Evolutionary conservation across 2,888 invertebrate species (phyloP).

Genomic region (Lochmaea capreae): DNA sequence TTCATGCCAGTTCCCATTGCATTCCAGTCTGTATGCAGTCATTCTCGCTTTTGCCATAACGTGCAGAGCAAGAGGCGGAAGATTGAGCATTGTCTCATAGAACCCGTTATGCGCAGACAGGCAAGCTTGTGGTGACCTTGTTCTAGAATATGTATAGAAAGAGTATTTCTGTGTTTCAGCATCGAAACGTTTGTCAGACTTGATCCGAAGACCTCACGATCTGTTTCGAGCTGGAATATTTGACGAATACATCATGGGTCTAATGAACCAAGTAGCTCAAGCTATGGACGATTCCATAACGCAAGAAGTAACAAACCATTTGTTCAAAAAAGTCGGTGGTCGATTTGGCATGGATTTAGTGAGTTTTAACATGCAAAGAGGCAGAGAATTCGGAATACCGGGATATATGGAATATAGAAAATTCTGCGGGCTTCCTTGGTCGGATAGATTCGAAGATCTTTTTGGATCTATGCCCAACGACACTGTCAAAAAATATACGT

Average conservation of each 20-base stretch:
- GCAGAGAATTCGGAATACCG: constrained; percentile 90
- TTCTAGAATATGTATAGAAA: no score
- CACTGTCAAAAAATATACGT: constrained; percentile 83
- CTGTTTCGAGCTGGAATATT: constrained; percentile 90
- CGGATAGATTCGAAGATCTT: constrained; percentile 82
- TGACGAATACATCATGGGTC: constrained; percentile 92
- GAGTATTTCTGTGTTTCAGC: constrained; percentile 67
- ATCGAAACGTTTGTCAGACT: constrained; percentile 87
- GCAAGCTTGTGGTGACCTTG: no score
- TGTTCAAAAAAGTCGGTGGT: constrained; percentile 83
- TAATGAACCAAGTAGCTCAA: constrained; percentile 94
- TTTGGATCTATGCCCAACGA: constrained; percentile 91
- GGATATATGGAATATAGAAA: constrained; percentile 94
- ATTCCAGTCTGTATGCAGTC: no score
- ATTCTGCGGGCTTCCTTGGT: constrained; percentile 87
- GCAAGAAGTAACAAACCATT: constrained; percentile 89
- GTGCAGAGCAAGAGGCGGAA: no score
- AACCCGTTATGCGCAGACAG: no score
- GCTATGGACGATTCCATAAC: constrained; percentile 96
- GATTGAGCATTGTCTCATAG: no score
- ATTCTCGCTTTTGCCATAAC: no score
- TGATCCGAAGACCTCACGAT: constrained; percentile 90
- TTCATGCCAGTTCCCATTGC: no score
- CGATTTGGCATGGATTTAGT: constrained; percentile 90
- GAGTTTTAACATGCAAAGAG: constrained; percentile 93